These are phyloP conservation scores for Reticulitermes speratus DNA, from an alignment of 1,140 invertebrate genomes.

Conservation along the genomic window DNA sequence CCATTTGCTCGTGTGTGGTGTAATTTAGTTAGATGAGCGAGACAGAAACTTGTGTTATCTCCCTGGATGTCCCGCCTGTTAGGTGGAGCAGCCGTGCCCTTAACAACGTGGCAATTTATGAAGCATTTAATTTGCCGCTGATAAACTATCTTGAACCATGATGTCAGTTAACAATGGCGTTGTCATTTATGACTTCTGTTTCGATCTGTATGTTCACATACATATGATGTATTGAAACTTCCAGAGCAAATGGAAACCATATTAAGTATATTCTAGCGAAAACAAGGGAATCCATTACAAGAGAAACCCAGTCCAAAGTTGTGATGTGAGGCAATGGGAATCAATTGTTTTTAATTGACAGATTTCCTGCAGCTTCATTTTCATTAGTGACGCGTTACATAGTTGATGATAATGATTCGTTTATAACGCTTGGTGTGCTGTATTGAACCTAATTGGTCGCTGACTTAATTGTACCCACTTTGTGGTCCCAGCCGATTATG, in stretches of 20 bases:
- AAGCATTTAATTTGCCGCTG: background rate
- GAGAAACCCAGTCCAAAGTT: background rate
- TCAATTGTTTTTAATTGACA: background rate
- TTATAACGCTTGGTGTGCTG: background rate
- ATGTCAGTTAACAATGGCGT: background rate
- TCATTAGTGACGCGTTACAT: background rate
- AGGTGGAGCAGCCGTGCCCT: too few relatives aligned
- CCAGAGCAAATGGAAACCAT: background rate
- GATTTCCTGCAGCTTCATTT: background rate
- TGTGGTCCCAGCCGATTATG: background rate
- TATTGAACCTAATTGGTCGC: background rate
- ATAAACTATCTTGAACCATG: too few relatives aligned
- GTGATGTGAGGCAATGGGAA: background rate
- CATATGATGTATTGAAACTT: background rate
- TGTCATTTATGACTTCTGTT: background rate
- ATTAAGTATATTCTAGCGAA: background rate
- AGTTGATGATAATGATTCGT: background rate
- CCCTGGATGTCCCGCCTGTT: too few relatives aligned
- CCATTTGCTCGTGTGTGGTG: too few relatives aligned
- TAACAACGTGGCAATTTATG: background rate
- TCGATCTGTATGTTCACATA: background rate
- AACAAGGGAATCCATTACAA: background rate
- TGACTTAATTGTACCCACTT: background rate
- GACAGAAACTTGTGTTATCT: too few relatives aligned
- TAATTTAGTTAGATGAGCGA: too few relatives aligned